Conservation (phyloP, 2,888 invertebrate species). For the Uloborus plumipes region DNA sequence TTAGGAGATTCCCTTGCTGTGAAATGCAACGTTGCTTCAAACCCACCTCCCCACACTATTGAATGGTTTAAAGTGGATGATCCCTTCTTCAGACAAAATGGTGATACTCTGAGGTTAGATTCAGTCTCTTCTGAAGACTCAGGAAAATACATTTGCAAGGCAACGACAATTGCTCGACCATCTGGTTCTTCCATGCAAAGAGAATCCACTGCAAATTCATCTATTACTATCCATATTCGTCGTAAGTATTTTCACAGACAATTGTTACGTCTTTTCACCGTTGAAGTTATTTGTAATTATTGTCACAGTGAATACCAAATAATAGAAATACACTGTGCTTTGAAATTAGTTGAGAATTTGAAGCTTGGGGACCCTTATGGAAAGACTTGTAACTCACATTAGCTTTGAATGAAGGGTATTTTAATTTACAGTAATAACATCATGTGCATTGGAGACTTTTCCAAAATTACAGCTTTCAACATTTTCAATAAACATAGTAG, state of each 20-base stretch:
- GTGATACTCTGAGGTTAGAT: conserved; percentile 81
- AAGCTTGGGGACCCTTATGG: too few species aligned
- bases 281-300: conserved; percentile 69
- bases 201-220: conserved; percentile 79
- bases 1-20: conserved; percentile 87
- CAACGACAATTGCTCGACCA: conserved; percentile 85
- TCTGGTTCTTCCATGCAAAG: conserved; percentile 74
- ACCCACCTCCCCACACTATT: conserved; percentile 84
- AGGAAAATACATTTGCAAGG: conserved; percentile 90
- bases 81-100: conserved; percentile 86
- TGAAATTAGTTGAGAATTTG: not conserved
- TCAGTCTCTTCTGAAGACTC: conserved; percentile 87
- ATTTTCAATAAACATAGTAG: too few species aligned
- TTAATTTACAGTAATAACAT: too few species aligned
- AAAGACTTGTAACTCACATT: too few species aligned
- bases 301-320: not conserved
- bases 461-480: too few species aligned
- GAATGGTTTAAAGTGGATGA: conserved; percentile 91
- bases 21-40: conserved; percentile 88
- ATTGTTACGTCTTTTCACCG: conserved; percentile 78
- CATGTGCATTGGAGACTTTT: too few species aligned
- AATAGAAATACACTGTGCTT: not conserved
- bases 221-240: conserved; percentile 85
- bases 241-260: conserved; percentile 79
- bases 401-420: too few species aligned